Percentiles rank a stretch among this genome's conserved stretches.
These are phyloP conservation scores for Echinops telfairi DNA, from an alignment of 2,113 vertebrate genomes.

Conservation along the genomic window DNA sequence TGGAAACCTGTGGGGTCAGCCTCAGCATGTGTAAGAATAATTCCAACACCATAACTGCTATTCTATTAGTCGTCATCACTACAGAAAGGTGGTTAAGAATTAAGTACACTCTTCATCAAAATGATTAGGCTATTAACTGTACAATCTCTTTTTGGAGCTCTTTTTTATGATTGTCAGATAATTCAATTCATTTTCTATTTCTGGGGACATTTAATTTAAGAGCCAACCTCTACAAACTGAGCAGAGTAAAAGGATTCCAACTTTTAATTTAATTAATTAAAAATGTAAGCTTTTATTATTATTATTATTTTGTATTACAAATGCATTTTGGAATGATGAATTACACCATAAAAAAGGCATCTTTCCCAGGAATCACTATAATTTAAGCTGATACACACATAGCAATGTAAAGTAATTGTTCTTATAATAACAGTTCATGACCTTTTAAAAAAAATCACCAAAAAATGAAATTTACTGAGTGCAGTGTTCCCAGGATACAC, in stretches of 20 bases:
- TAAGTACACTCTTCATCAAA: conserved; percentile 58
- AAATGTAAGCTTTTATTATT: neutral
- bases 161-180: conserved; percentile 70
- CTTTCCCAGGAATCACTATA: neutral
- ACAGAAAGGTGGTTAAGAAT: conserved; percentile 66
- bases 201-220: conserved; percentile 13
- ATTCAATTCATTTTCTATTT: conserved; percentile 63
- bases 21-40: conserved; percentile 42
- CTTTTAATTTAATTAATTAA: conserved; percentile 53
- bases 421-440: neutral
- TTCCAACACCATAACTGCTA: conserved; percentile 50
- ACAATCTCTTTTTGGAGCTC: conserved; percentile 32
- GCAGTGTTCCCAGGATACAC: neutral
- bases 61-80: conserved; percentile 59
- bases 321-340: conserved; percentile 21
- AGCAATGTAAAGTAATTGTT: conserved; percentile 24
- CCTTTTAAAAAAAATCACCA: neutral
- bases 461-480: conserved; percentile 43
- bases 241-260: conserved; percentile 54
- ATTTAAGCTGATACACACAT: conserved; percentile 23
- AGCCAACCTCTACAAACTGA: neutral
- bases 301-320: conserved; percentile 19
- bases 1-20: conserved; percentile 30
- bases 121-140: conserved; percentile 63
- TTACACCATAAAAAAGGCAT: neutral